These are phyloP conservation scores for Elaeidobius kamerunicus DNA, from an alignment of 2,888 invertebrate genomes.

Conservation along the genomic window DNA sequence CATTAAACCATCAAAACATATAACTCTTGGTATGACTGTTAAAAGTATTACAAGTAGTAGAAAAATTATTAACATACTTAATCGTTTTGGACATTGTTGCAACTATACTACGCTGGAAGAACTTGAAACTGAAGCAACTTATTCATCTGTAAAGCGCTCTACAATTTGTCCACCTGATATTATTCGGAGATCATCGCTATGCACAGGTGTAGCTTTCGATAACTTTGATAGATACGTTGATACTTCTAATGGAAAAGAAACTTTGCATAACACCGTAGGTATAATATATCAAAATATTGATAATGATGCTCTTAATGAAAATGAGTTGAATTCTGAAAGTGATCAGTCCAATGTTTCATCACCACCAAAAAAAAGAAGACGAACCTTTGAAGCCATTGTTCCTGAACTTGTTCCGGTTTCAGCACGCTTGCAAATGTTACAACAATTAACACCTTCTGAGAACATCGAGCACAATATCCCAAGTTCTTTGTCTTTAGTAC, in stretches of 20 bases:
- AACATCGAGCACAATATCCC: conserved; percentile 1
- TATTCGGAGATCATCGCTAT: conserved; percentile 6
- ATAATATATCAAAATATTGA: conserved; percentile 26
- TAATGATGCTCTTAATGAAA: conserved; percentile 2
- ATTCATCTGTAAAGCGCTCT: conserved; percentile 8
- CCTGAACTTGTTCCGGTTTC: conserved; percentile 9
- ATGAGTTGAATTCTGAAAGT: neutral
- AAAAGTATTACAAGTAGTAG: conserved; percentile 24
- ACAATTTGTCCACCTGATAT: conserved; percentile 28
- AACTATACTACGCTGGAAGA: conserved; percentile 25
- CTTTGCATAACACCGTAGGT: conserved; percentile 32
- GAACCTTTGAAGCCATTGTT: conserved; percentile 17
- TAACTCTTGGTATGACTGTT: conserved; percentile 10
- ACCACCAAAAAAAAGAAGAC: conserved; percentile 11
- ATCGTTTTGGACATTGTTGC: conserved; percentile 26
- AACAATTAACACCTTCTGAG: conserved; percentile 3
- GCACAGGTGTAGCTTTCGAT: conserved; percentile 33
- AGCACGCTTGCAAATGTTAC: conserved; percentile 3
- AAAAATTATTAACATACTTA: conserved; percentile 27
- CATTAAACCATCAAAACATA: conserved; percentile 12
- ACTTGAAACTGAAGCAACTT: conserved; percentile 27
- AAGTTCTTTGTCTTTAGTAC: conserved; percentile 2
- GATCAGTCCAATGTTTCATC: neutral
- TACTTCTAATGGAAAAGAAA: conserved; percentile 32
- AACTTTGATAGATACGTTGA: conserved; percentile 35